phyloP scores from a whole-genome alignment of 2,888 invertebrate species.

The Pasiphila rectangulata region DNA sequence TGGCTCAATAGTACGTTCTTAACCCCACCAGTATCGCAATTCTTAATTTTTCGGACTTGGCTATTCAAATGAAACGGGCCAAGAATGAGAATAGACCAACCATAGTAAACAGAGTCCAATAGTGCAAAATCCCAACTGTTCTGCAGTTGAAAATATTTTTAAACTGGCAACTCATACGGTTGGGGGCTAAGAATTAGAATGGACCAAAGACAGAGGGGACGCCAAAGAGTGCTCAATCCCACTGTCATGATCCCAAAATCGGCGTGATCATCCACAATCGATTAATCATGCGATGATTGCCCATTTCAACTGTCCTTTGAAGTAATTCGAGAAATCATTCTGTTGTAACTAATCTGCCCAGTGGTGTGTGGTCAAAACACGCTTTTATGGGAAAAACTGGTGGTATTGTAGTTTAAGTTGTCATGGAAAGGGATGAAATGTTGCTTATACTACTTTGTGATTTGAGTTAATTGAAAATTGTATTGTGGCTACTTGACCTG shows the following conservation, averaged over 20 bases:
- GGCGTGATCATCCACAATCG: slow-evolving; percentile 42
- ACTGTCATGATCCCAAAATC: slow-evolving; percentile 24
- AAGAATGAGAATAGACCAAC: too few relatives aligned
- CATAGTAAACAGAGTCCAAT: too few relatives aligned
- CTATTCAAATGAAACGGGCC: too few relatives aligned
- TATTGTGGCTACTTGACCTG: too few relatives aligned
- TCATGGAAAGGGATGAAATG: background rate
- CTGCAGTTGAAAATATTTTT: background rate
- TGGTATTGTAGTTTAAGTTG: slow-evolving; percentile 4
- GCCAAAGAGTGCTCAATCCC: background rate
- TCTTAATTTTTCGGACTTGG: too few relatives aligned
- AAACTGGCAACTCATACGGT: background rate
- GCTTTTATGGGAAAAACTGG: slow-evolving; percentile 53
- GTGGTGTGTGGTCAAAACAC: slow-evolving; percentile 43
- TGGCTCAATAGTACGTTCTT: too few relatives aligned
- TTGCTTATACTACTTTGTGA: slow-evolving; percentile 18
- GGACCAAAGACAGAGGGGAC: slow-evolving; percentile 1
- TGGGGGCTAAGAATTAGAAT: background rate
- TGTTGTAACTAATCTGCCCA: slow-evolving; percentile 43
- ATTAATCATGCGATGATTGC: slow-evolving; percentile 49
- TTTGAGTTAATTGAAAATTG: slow-evolving; percentile 27
- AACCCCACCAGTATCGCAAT: too few relatives aligned
- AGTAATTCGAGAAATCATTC: slow-evolving; percentile 47
- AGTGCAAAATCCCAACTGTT: too few relatives aligned
- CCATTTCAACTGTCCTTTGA: slow-evolving; percentile 39